These are phyloP conservation scores for Perodicticus potto DNA, from an alignment of 2,797 vertebrate species.

Conservation along the genomic window DNA sequence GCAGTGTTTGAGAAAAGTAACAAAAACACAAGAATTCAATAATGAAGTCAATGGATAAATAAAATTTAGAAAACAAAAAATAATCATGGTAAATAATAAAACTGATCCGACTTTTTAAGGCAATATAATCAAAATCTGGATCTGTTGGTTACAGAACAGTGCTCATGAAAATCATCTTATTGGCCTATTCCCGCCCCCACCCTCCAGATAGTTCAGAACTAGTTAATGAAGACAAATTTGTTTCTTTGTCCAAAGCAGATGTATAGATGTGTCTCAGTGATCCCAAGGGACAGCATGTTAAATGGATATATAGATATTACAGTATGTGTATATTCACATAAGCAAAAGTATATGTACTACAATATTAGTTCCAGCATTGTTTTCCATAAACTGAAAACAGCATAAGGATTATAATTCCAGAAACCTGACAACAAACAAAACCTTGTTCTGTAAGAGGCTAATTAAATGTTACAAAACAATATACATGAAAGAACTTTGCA, in stretches of 20 bases:
- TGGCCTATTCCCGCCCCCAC: not conserved
- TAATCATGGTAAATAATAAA: constrained; percentile 8
- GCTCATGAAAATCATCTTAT: constrained; percentile 1
- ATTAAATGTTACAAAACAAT: constrained; percentile 17
- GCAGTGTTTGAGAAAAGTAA: not conserved
- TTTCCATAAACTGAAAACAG: not conserved
- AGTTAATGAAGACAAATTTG: not conserved
- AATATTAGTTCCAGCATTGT: constrained; percentile 16
- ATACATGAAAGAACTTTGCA: constrained; percentile 7
- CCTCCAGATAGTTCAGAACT: not conserved
- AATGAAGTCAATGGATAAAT: not conserved
- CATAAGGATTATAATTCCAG: not conserved
- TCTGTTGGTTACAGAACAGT: not conserved
- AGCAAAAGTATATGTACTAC: constrained; percentile 14
- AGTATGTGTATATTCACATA: not conserved
- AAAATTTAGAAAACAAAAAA: constrained; percentile 47
- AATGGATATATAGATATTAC: not conserved
- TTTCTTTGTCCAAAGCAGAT: not conserved
- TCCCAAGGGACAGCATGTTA: not conserved
- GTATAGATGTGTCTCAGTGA: not conserved
- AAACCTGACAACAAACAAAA: not conserved
- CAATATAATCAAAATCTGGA: not conserved
- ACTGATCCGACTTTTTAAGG: not conserved
- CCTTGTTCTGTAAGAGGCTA: not conserved
- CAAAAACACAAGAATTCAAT: constrained; percentile 32